Conservation (phyloP, 30 jellyfish, hydroid and myxozoan species). For the Hydra vulgaris region DNA sequence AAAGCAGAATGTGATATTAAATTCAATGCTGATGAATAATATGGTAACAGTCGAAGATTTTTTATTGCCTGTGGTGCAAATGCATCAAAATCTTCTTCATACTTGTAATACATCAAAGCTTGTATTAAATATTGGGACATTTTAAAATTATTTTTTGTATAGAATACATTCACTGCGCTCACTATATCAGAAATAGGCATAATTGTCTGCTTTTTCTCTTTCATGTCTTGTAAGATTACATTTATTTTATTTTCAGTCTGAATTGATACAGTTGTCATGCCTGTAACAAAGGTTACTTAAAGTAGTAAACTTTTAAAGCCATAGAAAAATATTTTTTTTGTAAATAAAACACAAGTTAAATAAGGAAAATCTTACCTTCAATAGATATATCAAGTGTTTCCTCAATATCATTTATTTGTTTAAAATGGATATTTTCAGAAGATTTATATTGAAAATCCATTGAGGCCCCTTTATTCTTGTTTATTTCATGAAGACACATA, state of each 20-base stretch:
- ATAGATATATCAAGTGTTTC: not conserved
- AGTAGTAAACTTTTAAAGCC: too few species aligned
- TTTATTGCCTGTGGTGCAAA: constrained; percentile 38
- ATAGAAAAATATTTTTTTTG: too few species aligned
- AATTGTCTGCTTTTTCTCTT: constrained; percentile 15
- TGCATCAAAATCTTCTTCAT: constrained; percentile 45
- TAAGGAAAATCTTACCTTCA: not conserved
- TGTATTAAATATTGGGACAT: not conserved
- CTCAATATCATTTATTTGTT: not conserved
- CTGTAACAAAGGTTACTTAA: too few species aligned
- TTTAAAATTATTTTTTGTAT: not conserved
- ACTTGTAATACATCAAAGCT: constrained; percentile 49
- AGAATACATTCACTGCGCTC: not conserved
- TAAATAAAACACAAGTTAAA: too few species aligned
- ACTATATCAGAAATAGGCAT: constrained; percentile 12
- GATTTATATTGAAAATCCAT: constrained; percentile 24
- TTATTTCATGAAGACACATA: constrained; percentile 75
- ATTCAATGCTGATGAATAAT: constrained; percentile 75
- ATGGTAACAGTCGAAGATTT: constrained; percentile 58
- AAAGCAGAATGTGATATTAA: constrained; percentile 56
- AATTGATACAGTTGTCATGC: constrained; percentile 14
- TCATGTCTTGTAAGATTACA: not conserved
- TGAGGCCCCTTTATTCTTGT: constrained; percentile 42
- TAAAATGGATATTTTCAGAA: not conserved
- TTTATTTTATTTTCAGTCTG: constrained; percentile 20